These are phyloP conservation scores for Phenacoccus solenopsis DNA, from an alignment of 1,140 invertebrate species.

Conservation along the genomic window DNA sequence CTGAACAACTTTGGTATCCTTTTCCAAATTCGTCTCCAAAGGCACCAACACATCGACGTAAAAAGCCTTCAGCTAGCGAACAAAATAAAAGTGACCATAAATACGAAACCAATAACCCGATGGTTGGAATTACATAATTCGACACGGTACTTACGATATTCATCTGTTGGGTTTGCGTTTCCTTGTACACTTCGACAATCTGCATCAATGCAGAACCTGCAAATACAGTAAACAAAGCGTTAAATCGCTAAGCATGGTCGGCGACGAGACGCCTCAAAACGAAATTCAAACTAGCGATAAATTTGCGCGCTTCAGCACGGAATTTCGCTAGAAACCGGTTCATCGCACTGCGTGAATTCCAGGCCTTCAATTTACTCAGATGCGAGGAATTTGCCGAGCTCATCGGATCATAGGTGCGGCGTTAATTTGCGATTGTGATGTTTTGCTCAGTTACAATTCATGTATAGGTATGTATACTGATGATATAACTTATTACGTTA, in stretches of 20 bases:
- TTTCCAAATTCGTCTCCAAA: constrained; percentile 81
- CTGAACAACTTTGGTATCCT: constrained; percentile 86
- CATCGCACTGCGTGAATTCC: too few relatives aligned
- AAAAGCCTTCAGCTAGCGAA: constrained; percentile 77
- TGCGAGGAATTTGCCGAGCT: too few relatives aligned
- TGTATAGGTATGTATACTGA: too few relatives aligned
- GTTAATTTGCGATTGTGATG: too few relatives aligned
- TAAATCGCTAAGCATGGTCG: neutral
- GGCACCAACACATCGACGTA: constrained; percentile 85
- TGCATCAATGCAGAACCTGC: constrained; percentile 77
- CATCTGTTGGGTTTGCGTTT: constrained; percentile 83
- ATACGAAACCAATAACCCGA: too few relatives aligned
- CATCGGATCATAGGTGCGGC: too few relatives aligned
- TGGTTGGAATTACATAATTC: too few relatives aligned
- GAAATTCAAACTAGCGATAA: neutral
- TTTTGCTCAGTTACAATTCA: too few relatives aligned
- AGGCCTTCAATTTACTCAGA: too few relatives aligned
- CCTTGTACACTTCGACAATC: constrained; percentile 80
- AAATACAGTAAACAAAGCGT: neutral
- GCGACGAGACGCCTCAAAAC: too few relatives aligned
- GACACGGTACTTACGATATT: constrained; percentile 75
- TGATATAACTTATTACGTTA: too few relatives aligned
- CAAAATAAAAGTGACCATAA: constrained; percentile 25
- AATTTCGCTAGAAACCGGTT: neutral
- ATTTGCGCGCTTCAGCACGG: neutral